Evolutionary conservation across 2,797 vertebrate species (phyloP).

Genomic region (Falco columbarius): DNA sequence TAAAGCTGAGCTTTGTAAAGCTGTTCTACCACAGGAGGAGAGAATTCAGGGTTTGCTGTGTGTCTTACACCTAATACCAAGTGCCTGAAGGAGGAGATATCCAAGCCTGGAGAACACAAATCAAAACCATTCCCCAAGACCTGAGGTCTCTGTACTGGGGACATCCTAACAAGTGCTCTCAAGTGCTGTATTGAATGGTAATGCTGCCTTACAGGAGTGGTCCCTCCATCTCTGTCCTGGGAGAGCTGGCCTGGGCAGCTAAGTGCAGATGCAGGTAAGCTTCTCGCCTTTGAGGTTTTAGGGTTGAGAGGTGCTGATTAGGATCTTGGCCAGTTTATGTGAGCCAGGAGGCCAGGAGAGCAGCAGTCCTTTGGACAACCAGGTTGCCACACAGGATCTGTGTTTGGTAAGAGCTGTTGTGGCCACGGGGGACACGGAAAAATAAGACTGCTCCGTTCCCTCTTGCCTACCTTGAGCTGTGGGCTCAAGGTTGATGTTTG

Average conservation of each 20-base stretch:
- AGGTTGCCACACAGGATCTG: fast-evolving
- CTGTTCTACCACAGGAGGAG: background rate
- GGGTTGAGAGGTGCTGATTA: background rate
- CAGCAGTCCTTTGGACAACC: background rate
- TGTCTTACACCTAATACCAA: background rate
- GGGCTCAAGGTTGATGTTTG: fast-evolving
- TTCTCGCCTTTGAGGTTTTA: background rate
- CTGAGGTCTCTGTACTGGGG: background rate
- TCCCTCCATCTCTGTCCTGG: background rate
- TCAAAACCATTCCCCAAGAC: background rate
- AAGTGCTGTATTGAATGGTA: background rate
- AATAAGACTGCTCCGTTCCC: background rate
- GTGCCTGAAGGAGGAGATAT: background rate
- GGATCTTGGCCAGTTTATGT: fast-evolving
- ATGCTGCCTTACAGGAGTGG: background rate
- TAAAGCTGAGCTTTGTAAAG: background rate
- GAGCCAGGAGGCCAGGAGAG: background rate
- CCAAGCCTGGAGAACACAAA: background rate
- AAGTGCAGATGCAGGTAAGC: background rate
- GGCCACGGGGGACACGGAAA: background rate
- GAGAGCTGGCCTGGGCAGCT: background rate
- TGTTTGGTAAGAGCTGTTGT: background rate
- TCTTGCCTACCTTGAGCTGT: fast-evolving
- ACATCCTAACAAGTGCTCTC: background rate
- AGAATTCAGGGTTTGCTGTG: fast-evolving